Evolutionary conservation across 1,140 invertebrate species (phyloP), one percentile per base, ranked within the genome.

Genomic region (Hesperophylax magnus): DNA sequence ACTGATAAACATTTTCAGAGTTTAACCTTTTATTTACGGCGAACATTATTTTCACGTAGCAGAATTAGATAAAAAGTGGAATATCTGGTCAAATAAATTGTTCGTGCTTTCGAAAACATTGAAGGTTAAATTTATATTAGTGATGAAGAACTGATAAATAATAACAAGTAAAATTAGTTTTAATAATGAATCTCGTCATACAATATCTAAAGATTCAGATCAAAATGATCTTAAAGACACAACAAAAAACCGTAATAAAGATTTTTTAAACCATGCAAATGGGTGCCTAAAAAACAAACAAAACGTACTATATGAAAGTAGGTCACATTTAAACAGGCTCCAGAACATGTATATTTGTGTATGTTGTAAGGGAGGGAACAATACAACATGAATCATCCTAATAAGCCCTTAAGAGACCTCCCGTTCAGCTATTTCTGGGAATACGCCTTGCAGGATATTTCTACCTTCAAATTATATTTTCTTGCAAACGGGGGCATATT

Each of bases 321-420:
- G 69, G 69, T 72, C 69, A 52, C 47, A 72, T 72, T 71, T 52
- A 72, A 34, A 22, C 69, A 53, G 39, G 11, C 39, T 9, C 3
- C 39, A 52, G 20, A 72, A 72, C n/a, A 53, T 52, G 34, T 47
- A 71, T 31, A 71, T 71, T 18, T 71, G 39, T 14, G 39, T 6
- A 14, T 47, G 39, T 72, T 47, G n/a, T 11, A 72, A 72, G 52
- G 47, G 69, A 52, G 39, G 47, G 34, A 72, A 53, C 69, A 72
- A 72, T 52, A 72, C 39, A 72, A 72, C 69, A 72, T 72, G 53
- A 72, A 72, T 72, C 69, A 72, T 52, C 69, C 5, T 72, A 72
- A 72, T 72, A 72, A 72, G 69, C 34, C 69, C 69, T 72, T 52
- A 72, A 72, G 69, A 72, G 69, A 72, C 69, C 39, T 20, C 17